phyloP scores from a whole-genome alignment of 2,888 invertebrate genomes.

The Lasius platythorax region DNA sequence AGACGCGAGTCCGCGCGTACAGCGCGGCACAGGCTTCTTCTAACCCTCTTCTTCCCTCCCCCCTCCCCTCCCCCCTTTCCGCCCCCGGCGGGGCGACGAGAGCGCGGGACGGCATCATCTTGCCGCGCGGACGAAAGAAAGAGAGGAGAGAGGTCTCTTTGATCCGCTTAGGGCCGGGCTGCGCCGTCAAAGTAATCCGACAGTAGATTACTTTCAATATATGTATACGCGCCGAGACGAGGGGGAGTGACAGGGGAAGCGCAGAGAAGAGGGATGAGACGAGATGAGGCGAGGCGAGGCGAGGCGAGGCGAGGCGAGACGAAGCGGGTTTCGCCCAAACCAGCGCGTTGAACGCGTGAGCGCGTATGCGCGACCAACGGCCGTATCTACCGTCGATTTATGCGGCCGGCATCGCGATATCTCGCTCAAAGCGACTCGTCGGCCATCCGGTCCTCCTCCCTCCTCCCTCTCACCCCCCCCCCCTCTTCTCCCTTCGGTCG shows the following conservation, averaged over 20 bases:
- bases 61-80: background rate
- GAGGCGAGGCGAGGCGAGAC: background rate
- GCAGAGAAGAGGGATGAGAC: background rate
- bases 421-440: slow-evolving; percentile 74
- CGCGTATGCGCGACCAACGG: slow-evolving; percentile 59
- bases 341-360: slow-evolving; percentile 32
- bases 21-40: slow-evolving; percentile 38
- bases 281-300: background rate
- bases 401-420: slow-evolving; percentile 74
- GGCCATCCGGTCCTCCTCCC: slow-evolving; percentile 64
- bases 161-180: slow-evolving; percentile 78
- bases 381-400: slow-evolving; percentile 75
- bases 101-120: slow-evolving; percentile 24
- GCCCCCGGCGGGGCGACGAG: too few species aligned
- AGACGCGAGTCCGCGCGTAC: slow-evolving; percentile 66
- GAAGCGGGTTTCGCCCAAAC: background rate
- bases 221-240: slow-evolving; percentile 49
- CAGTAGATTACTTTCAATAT: slow-evolving; percentile 79
- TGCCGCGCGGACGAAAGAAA: slow-evolving; percentile 15
- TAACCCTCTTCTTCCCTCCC: background rate
- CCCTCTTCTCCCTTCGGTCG: slow-evolving; percentile 39
- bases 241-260: background rate
- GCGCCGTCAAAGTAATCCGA: slow-evolving; percentile 80
- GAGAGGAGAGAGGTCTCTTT: slow-evolving; percentile 71
- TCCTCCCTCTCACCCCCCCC: background rate